phyloP scores from a whole-genome alignment of 2,113 vertebrate species.

The Periophthalmodon schlosseri region DNA sequence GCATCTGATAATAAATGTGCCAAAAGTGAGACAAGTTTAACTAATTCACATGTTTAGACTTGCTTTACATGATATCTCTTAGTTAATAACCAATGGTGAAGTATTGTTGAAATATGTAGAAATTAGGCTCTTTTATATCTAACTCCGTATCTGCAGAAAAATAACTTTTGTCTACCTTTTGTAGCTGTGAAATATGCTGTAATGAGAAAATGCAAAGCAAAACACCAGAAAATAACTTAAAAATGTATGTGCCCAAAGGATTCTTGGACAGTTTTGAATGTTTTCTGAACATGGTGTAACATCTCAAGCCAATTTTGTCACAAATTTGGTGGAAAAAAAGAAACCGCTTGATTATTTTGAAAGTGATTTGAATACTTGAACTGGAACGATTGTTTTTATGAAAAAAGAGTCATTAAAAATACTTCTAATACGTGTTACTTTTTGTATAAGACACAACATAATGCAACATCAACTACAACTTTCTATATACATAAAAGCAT shows the following conservation, averaged over 20 bases:
- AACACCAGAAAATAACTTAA: not conserved
- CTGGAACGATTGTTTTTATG: constrained; percentile 62
- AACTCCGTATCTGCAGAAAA: constrained; percentile 2
- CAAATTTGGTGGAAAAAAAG: constrained; percentile 39
- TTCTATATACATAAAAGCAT: no score
- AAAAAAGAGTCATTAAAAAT: constrained; percentile 56
- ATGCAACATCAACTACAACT: no score
- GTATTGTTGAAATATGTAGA: not conserved
- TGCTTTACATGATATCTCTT: not conserved
- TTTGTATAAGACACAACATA: not conserved
- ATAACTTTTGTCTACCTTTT: not conserved
- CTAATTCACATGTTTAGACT: not conserved
- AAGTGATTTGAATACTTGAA: constrained; percentile 46
- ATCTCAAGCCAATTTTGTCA: constrained; percentile 30
- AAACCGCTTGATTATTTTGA: constrained; percentile 52
- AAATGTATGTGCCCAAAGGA: constrained; percentile 13
- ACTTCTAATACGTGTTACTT: constrained; percentile 7
- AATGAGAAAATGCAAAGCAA: not conserved
- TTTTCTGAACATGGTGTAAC: constrained; percentile 16
- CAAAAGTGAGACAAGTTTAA: not conserved
- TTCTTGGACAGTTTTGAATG: constrained; percentile 33
- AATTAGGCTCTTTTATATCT: constrained; percentile 2
- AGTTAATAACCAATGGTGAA: not conserved
- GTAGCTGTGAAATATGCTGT: not conserved
- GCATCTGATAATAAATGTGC: not conserved